These are phyloP conservation scores for Gasteruption jaculator DNA, from an alignment of 2,888 invertebrate genomes.

Conservation along the genomic window DNA sequence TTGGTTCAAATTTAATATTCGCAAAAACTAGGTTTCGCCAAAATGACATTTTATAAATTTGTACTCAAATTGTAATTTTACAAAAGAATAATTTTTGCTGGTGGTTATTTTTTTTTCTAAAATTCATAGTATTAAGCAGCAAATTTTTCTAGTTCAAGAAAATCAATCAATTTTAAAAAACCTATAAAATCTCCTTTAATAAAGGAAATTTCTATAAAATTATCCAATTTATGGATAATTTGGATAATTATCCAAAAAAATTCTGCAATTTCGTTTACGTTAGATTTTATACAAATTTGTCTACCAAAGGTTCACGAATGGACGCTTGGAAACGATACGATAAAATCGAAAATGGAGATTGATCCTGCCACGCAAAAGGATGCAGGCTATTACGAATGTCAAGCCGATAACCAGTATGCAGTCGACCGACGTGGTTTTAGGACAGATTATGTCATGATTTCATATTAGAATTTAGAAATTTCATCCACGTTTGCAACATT, in stretches of 20 bases:
- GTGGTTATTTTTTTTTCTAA: no score
- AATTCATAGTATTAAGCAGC: neutral
- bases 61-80: no score
- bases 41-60: no score
- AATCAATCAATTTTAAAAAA: neutral
- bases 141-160: neutral
- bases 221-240: no score
- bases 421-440: slow-evolving; percentile 65
- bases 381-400: slow-evolving; percentile 69
- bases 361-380: slow-evolving; percentile 71
- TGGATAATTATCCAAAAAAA: neutral
- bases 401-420: slow-evolving; percentile 68
- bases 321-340: slow-evolving; percentile 61
- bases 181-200: neutral
- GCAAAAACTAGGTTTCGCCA: no score
- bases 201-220: neutral
- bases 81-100: no score
- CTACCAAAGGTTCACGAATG: slow-evolving; percentile 60
- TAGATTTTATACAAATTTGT: neutral
- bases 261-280: neutral
- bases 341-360: slow-evolving; percentile 71
- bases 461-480: slow-evolving; percentile 50
- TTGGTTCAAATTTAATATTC: no score
- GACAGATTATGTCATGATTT: slow-evolving; percentile 61
- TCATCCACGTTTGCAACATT: no score